phyloP scores from a whole-genome alignment of 2,797 vertebrate genomes.

The Moxostoma hubbsi region DNA sequence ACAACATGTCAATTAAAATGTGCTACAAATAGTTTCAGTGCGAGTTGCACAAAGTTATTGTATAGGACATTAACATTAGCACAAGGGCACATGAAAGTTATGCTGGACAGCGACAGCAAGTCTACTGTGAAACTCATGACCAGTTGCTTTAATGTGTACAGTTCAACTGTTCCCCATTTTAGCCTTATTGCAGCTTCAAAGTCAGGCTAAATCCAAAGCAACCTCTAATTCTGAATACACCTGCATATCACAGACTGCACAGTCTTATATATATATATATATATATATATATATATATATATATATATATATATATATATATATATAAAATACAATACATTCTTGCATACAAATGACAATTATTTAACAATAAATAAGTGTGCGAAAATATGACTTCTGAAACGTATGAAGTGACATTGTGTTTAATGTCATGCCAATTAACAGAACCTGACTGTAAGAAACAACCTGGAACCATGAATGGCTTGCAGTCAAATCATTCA shows the following conservation, averaged over 20 bases:
- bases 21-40: not conserved
- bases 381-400: not conserved
- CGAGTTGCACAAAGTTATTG: not conserved
- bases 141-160: no score
- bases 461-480: not conserved
- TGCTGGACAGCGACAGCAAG: not conserved
- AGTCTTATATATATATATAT: no score
- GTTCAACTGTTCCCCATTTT: not conserved
- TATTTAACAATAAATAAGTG: no score
- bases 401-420: not conserved
- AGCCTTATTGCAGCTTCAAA: not conserved
- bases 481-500: slow-evolving; percentile 2
- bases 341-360: not conserved
- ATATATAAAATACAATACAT: not conserved
- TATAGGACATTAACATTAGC: not conserved
- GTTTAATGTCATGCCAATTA: not conserved
- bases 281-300: no score
- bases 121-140: not conserved
- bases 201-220: not conserved
- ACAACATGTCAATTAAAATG: not conserved
- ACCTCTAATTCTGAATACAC: not conserved
- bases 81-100: not conserved
- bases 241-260: not conserved
- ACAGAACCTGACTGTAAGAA: not conserved
- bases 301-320: no score